These are phyloP conservation scores for Nymphalis urticae DNA, from an alignment of 2,888 invertebrate genomes.

Conservation along the genomic window DNA sequence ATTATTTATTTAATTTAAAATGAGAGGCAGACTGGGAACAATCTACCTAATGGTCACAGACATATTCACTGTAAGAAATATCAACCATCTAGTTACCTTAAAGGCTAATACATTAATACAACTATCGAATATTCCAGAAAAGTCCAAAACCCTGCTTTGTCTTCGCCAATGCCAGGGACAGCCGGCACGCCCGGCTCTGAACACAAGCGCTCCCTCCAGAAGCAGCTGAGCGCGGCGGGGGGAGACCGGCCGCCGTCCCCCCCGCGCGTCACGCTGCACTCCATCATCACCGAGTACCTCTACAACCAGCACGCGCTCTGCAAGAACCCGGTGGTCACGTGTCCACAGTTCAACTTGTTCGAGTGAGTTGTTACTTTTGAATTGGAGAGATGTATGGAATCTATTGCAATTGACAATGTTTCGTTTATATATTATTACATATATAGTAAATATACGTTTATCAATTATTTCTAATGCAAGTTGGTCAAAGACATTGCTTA, in stretches of 20 bases:
- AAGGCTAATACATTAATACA: not conserved
- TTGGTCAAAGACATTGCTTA: too few relatives aligned
- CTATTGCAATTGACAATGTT: too few relatives aligned
- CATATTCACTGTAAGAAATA: too few relatives aligned
- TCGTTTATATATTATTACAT: too few relatives aligned
- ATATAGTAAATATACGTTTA: too few relatives aligned
- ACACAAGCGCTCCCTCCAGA: slow-evolving; percentile 75
- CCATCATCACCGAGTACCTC: slow-evolving; percentile 97
- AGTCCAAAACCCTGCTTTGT: slow-evolving; percentile 49
- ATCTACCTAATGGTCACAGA: too few relatives aligned
- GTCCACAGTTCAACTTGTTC: slow-evolving; percentile 97
- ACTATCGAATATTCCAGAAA: slow-evolving; percentile 49
- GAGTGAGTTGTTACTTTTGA: slow-evolving; percentile 82
- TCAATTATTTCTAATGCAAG: too few relatives aligned
- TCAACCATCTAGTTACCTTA: not conserved
- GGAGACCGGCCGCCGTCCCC: slow-evolving; percentile 61
- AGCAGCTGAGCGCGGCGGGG: slow-evolving; percentile 64
- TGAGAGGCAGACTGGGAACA: too few relatives aligned
- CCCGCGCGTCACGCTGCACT: slow-evolving; percentile 87
- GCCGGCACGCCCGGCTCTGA: slow-evolving; percentile 33
- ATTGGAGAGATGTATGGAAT: too few relatives aligned
- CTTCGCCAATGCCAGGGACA: not conserved
- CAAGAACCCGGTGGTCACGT: slow-evolving; percentile 98
- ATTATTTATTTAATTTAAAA: too few relatives aligned
- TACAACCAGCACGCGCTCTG: slow-evolving; percentile 99